These are phyloP conservation scores for Castor canadensis DNA, from an alignment of 2,113 vertebrate species.

Conservation along the genomic window DNA sequence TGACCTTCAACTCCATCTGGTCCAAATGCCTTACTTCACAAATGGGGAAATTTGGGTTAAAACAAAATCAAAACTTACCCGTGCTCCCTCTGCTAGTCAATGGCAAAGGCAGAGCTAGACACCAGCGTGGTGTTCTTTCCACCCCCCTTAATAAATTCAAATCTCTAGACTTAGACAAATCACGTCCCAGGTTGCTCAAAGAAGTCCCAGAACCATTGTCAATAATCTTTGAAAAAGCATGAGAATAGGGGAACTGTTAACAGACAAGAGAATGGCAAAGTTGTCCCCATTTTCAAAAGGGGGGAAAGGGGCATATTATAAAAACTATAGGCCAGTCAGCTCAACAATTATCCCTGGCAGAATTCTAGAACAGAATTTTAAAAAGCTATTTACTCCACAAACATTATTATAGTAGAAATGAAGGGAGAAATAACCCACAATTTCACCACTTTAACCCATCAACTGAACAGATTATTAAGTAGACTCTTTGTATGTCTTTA, in stretches of 20 bases:
- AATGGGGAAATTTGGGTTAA: slow-evolving; percentile 46
- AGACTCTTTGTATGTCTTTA: slow-evolving; percentile 77
- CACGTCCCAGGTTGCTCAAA: slow-evolving; percentile 73
- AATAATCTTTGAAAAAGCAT: slow-evolving; percentile 70
- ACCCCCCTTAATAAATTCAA: slow-evolving; percentile 70
- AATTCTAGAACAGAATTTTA: slow-evolving; percentile 79
- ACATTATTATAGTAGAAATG: slow-evolving; percentile 80
- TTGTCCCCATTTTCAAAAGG: slow-evolving; percentile 68
- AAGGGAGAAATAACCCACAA: slow-evolving; percentile 79
- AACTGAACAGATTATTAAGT: slow-evolving; percentile 74
- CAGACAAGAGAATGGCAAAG: slow-evolving; percentile 70
- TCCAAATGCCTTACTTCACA: slow-evolving; percentile 33
- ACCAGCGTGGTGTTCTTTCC: slow-evolving; percentile 36
- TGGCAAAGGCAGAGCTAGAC: slow-evolving; percentile 50
- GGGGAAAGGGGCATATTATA: slow-evolving; percentile 73
- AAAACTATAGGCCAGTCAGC: slow-evolving; percentile 77
- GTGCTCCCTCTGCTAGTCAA: not conserved
- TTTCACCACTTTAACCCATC: slow-evolving; percentile 79
- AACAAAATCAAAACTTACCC: slow-evolving; percentile 56
- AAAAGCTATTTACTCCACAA: slow-evolving; percentile 80
- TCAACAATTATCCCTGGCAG: slow-evolving; percentile 79
- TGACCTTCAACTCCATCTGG: slow-evolving; percentile 10
- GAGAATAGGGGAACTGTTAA: slow-evolving; percentile 69
- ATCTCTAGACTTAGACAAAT: slow-evolving; percentile 73
- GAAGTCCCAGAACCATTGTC: slow-evolving; percentile 68